Evolutionary conservation across 2,888 invertebrate species (phyloP).

Genomic region (Eilema caniola): DNA sequence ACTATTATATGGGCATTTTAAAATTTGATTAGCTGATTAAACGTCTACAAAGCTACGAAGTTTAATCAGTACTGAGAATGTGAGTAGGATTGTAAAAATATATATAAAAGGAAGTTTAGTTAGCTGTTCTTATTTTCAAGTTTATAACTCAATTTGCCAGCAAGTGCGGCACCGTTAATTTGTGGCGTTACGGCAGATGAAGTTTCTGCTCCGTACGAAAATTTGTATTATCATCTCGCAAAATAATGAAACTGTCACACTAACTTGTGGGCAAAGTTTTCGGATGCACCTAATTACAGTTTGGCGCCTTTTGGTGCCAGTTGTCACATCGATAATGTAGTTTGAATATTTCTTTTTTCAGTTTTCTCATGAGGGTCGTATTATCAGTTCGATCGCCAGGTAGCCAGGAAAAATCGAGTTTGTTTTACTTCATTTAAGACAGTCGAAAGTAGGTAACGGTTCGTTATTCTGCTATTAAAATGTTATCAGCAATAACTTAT

Average conservation of each 20-base stretch:
- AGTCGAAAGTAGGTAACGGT: background rate
- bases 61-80: background rate
- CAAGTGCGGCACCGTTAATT: slow-evolving; percentile 9
- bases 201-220: slow-evolving; percentile 26
- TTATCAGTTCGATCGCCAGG: background rate
- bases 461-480: background rate
- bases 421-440: background rate
- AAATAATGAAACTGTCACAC: slow-evolving; percentile 40
- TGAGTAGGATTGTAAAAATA: background rate
- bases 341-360: slow-evolving; percentile 27
- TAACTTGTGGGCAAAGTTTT: slow-evolving; percentile 37
- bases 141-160: background rate
- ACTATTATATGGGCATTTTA: too few relatives aligned
- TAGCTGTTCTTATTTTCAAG: background rate
- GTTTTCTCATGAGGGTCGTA: background rate
- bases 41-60: background rate
- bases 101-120: background rate
- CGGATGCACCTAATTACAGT: slow-evolving; percentile 70
- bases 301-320: slow-evolving; percentile 63
- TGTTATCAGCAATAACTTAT: background rate
- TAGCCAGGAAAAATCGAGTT: background rate
- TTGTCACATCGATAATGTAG: slow-evolving; percentile 70
- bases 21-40: too few relatives aligned
- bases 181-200: slow-evolving; percentile 18
- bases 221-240: slow-evolving; percentile 28